Evolutionary conservation across 2,797 vertebrate genomes (phyloP).

Genomic region (Arnoldichthys spilopterus): DNA sequence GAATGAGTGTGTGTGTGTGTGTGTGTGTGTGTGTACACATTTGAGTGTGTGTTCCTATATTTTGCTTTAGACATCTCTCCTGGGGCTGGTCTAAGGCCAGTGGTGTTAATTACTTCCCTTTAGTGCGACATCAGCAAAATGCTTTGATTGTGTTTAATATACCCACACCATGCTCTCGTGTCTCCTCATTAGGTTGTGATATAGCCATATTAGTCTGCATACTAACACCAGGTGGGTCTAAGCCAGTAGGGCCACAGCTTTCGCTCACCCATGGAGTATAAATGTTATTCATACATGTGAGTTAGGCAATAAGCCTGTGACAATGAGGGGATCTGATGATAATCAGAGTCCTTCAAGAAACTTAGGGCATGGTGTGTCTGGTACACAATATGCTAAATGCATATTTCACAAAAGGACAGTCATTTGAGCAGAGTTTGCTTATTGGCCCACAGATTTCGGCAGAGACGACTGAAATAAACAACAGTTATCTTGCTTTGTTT

Average conservation of each 20-base stretch:
- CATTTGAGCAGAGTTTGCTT: background rate
- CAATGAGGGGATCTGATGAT: background rate
- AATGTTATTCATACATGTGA: background rate
- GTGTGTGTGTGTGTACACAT: background rate
- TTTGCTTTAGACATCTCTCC: slow-evolving; percentile 64
- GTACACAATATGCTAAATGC: background rate
- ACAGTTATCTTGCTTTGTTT: slow-evolving; percentile 6
- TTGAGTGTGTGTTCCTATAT: slow-evolving; percentile 38
- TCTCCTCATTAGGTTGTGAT: slow-evolving; percentile 46
- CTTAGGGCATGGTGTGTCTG: background rate
- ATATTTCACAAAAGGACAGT: slow-evolving; percentile 4
- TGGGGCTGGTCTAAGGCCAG: slow-evolving; percentile 73
- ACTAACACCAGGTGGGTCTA: slow-evolving; percentile 1
- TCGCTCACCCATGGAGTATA: slow-evolving; percentile 1
- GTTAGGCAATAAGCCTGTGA: background rate
- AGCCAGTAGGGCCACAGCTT: background rate
- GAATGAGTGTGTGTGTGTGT: background rate
- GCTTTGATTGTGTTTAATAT: slow-evolving; percentile 78
- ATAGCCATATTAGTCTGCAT: slow-evolving; percentile 15
- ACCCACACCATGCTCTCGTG: slow-evolving; percentile 66
- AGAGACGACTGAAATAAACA: background rate
- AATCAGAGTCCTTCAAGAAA: background rate
- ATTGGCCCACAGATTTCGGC: background rate
- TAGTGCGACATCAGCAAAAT: slow-evolving; percentile 78
- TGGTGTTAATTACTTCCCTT: slow-evolving; percentile 81